Evolutionary conservation across 2,888 invertebrate species (phyloP).

Genomic region (Conistra vaccinii): DNA sequence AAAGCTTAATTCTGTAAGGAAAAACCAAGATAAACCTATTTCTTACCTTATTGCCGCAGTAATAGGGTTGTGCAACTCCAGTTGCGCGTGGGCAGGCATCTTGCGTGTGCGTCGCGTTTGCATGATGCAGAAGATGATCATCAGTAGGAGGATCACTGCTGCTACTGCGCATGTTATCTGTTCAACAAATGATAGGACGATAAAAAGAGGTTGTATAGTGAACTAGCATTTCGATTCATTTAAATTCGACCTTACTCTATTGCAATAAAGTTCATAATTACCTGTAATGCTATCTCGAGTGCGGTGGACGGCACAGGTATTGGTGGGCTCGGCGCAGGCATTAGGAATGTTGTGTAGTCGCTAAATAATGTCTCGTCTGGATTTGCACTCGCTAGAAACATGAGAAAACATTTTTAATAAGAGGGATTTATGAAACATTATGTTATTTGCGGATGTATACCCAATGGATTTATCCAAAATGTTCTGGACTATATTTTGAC

Average conservation of each 20-base stretch:
- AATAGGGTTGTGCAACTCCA: constrained; percentile 83
- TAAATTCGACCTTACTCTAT: not conserved
- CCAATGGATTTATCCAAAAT: not conserved
- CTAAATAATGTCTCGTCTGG: constrained; percentile 92
- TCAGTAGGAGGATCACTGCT: constrained; percentile 78
- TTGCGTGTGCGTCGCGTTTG: constrained; percentile 84
- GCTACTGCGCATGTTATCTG: constrained; percentile 84
- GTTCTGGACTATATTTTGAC: not conserved
- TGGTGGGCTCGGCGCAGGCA: constrained; percentile 92
- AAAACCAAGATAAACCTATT: not conserved
- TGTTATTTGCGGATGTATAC: not conserved
- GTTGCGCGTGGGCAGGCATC: constrained; percentile 83
- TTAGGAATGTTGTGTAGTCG: constrained; percentile 93
- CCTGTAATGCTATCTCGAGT: constrained; percentile 92
- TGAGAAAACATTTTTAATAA: not conserved
- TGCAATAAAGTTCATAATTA: constrained; percentile 70
- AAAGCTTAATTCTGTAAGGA: too few species aligned
- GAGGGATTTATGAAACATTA: not conserved
- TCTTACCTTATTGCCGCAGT: constrained; percentile 82
- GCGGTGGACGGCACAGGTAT: constrained; percentile 81
- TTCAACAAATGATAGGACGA: rapidly evolving
- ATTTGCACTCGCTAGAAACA: constrained; percentile 69
- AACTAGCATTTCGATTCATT: too few species aligned
- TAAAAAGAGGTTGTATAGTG: not conserved
- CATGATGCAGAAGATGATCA: constrained; percentile 82